phyloP scores from a whole-genome alignment of 2,113 vertebrate genomes.

The Abramis brama region DNA sequence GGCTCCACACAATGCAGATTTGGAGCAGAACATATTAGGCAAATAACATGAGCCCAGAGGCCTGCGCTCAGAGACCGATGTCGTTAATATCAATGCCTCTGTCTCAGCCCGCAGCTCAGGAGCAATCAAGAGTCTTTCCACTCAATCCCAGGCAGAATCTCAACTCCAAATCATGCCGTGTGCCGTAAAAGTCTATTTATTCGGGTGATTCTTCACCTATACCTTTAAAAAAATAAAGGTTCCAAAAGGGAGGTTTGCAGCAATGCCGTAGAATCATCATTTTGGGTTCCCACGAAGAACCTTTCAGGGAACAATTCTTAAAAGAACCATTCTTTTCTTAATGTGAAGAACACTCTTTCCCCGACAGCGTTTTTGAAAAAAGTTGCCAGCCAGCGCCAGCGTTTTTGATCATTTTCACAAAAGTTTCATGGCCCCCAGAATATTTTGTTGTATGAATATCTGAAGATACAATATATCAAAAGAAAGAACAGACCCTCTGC shows the following conservation, averaged over 20 bases:
- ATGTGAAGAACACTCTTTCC: neutral
- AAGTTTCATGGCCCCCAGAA: too few relatives aligned
- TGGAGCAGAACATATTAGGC: conserved; percentile 80
- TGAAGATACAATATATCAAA: too few relatives aligned
- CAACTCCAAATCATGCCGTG: conserved; percentile 38
- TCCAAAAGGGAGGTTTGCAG: neutral
- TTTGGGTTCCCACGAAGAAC: neutral
- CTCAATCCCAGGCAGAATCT: conserved; percentile 34
- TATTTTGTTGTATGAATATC: too few relatives aligned
- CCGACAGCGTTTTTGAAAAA: too few relatives aligned
- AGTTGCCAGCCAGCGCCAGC: too few relatives aligned
- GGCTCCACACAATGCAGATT: conserved; percentile 79
- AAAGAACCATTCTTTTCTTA: neutral
- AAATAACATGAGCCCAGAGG: conserved; percentile 71
- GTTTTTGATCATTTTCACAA: too few relatives aligned
- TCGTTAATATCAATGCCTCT: conserved; percentile 60
- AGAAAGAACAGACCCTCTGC: too few relatives aligned
- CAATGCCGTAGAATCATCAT: neutral
- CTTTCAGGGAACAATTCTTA: neutral
- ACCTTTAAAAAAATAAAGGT: neutral
- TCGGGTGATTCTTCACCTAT: conserved; percentile 53
- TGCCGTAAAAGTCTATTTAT: conserved; percentile 54
- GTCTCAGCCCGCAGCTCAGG: conserved; percentile 52
- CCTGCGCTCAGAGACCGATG: conserved; percentile 65
- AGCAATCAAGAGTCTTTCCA: conserved; percentile 40